These are phyloP conservation scores for Volucella zonaria DNA, from an alignment of 2,888 invertebrate genomes.

Conservation along the genomic window DNA sequence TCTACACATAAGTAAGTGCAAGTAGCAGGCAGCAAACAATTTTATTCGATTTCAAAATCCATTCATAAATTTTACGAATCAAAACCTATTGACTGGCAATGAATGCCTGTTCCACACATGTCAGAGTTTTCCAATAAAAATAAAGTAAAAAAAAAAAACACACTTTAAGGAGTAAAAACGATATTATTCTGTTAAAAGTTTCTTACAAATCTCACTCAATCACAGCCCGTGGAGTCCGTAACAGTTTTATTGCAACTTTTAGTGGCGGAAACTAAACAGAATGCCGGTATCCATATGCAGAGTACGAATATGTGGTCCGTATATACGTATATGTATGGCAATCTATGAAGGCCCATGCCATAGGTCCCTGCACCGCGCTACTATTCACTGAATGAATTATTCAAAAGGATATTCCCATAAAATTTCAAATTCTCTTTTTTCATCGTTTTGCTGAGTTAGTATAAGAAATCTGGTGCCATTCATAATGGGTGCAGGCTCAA, in stretches of 20 bases:
- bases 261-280: background rate
- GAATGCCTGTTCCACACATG: background rate
- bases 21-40: background rate
- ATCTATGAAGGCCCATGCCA: background rate
- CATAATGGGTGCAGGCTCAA: background rate
- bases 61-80: conserved; percentile 13
- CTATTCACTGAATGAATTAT: background rate
- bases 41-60: background rate
- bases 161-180: background rate
- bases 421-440: background rate
- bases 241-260: conserved; percentile 15
- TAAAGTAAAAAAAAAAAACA: background rate
- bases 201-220: background rate
- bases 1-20: background rate
- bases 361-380: background rate
- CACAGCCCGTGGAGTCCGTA: background rate
- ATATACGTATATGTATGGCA: no score
- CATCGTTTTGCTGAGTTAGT: background rate
- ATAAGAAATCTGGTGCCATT: background rate
- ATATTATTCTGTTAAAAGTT: conserved; percentile 9
- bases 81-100: background rate
- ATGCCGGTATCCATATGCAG: no score
- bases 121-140: background rate
- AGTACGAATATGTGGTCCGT: no score
- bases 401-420: background rate